Evolutionary conservation across 2,797 vertebrate genomes (phyloP).

Genomic region (Tapera naevia): DNA sequence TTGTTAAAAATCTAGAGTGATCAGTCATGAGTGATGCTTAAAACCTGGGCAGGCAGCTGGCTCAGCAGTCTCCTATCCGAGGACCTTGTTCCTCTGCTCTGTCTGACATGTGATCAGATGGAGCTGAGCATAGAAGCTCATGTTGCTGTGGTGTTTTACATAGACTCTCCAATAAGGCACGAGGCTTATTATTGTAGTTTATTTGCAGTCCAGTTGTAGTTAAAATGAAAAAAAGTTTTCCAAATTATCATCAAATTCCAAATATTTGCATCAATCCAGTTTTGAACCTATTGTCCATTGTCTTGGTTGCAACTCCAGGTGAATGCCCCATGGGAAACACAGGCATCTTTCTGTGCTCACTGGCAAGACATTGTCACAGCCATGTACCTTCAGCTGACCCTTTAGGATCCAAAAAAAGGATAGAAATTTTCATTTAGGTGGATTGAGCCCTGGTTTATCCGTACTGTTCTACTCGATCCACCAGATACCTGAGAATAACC

Average conservation of each 20-base stretch:
- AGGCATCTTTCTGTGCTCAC: background rate
- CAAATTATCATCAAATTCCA: background rate
- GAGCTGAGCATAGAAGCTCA: background rate
- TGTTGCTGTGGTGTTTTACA: no score
- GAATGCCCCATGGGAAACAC: background rate
- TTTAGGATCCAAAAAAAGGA: background rate
- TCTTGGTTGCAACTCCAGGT: background rate
- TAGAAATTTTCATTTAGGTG: background rate
- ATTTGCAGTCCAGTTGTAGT: background rate
- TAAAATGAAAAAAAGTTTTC: background rate
- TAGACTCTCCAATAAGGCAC: background rate
- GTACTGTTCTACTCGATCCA: background rate
- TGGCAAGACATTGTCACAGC: background rate
- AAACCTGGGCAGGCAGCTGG: background rate
- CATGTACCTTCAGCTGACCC: fast-evolving
- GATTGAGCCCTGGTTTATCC: background rate
- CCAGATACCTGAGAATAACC: background rate
- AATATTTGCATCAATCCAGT: background rate
- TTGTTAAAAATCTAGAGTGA: background rate
- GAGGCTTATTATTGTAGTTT: background rate
- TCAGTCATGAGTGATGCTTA: background rate
- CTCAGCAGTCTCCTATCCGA: fast-evolving
- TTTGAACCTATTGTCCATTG: background rate
- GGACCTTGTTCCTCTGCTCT: background rate
- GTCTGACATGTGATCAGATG: background rate